Percentiles rank a stretch among this genome's conserved stretches.
These are phyloP conservation scores for Atlantisia rogersi DNA, from an alignment of 2,113 vertebrate species.

Conservation along the genomic window DNA sequence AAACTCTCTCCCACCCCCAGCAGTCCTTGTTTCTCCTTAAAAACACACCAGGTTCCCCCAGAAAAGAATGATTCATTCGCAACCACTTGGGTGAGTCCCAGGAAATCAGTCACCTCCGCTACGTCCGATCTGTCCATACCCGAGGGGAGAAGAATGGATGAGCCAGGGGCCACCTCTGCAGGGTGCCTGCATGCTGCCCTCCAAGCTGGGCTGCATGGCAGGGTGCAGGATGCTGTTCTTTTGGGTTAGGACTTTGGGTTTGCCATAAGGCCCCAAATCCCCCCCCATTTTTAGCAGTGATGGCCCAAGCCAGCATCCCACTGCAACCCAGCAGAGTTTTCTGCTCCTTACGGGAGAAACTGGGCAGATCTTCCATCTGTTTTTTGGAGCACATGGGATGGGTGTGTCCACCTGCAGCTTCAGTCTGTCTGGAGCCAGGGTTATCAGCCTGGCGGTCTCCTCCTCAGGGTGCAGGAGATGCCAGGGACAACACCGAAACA, in stretches of 20 bases:
- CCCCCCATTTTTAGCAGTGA: not conserved
- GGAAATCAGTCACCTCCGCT: not conserved
- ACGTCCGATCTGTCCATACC: not conserved
- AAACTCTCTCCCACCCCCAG: not conserved
- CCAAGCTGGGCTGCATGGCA: not conserved
- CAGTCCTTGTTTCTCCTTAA: not conserved
- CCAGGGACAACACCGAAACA: accelerated
- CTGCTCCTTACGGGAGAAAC: not conserved
- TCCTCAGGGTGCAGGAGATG: not conserved
- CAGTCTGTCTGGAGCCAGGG: not conserved
- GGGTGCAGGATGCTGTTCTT: not conserved
- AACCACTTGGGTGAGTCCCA: not conserved
- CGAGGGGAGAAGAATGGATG: accelerated
- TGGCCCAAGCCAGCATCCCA: not conserved
- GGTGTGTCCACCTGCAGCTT: not conserved
- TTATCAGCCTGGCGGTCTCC: not conserved
- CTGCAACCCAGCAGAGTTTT: not conserved
- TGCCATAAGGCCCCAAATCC: not conserved
- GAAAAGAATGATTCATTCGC: not conserved
- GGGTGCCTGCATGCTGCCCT: not conserved
- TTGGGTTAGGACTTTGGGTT: not conserved
- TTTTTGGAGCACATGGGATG: not conserved
- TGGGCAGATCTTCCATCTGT: not conserved
- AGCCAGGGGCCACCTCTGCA: not conserved
- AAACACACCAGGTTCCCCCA: not conserved